These are phyloP conservation scores for Eilema depressum DNA, from an alignment of 2,888 invertebrate species.

Conservation along the genomic window DNA sequence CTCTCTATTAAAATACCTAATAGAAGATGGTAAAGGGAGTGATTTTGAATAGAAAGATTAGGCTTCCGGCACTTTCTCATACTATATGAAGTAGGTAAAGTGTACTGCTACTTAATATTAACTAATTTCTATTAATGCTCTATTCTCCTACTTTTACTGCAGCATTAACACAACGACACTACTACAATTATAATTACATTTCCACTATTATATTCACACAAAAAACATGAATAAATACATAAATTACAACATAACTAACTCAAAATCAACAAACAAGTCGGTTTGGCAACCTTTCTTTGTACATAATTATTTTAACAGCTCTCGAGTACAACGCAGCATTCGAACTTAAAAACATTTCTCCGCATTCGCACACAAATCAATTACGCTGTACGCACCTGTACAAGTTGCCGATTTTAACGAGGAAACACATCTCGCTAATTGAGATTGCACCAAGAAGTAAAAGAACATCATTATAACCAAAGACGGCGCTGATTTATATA, in stretches of 20 bases:
- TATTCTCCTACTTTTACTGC: not conserved
- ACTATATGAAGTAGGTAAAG: too few relatives aligned
- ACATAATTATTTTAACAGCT: slow-evolving; percentile 19
- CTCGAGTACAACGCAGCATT: not conserved
- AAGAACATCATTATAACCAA: slow-evolving; percentile 79
- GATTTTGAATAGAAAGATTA: too few relatives aligned
- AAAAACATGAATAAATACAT: not conserved
- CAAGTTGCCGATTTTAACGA: slow-evolving; percentile 80
- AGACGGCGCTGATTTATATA: slow-evolving; percentile 83
- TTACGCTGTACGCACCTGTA: slow-evolving; percentile 68
- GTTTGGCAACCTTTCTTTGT: slow-evolving; percentile 9
- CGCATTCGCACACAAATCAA: slow-evolving; percentile 42
- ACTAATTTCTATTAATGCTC: too few relatives aligned
- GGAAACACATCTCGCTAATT: slow-evolving; percentile 83
- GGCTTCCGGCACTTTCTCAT: too few relatives aligned
- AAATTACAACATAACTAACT: slow-evolving; percentile 8
- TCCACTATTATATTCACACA: not conserved
- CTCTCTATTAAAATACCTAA: too few relatives aligned
- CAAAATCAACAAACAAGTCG: slow-evolving; percentile 11
- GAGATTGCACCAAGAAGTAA: slow-evolving; percentile 82
- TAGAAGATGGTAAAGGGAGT: too few relatives aligned
- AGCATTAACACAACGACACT: not conserved
- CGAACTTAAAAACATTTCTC: slow-evolving; percentile 15
- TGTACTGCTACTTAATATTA: too few relatives aligned
- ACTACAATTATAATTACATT: not conserved